phyloP scores from a whole-genome alignment of 2,113 vertebrate genomes.

The Micromys minutus region DNA sequence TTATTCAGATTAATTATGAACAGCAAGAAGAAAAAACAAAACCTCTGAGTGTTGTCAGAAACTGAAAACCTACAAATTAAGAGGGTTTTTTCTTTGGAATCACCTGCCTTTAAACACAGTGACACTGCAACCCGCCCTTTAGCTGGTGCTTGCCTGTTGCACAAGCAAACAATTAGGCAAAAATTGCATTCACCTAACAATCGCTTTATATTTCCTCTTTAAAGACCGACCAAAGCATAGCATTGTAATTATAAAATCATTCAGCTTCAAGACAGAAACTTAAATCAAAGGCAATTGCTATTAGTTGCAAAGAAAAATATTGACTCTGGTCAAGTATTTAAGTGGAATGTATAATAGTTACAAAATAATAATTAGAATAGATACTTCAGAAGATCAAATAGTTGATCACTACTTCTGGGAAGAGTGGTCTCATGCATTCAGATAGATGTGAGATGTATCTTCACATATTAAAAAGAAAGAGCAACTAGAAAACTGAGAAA shows the following conservation, averaged over 20 bases:
- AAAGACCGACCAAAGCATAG: background rate
- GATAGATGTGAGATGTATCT: background rate
- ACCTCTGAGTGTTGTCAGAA: background rate
- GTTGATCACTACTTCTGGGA: background rate
- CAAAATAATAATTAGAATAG: background rate
- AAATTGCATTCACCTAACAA: background rate
- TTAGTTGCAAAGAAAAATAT: background rate
- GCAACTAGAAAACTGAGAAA: background rate
- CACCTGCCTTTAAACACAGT: background rate
- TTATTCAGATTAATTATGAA: background rate
- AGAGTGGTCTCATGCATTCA: background rate
- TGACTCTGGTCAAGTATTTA: background rate
- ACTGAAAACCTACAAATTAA: background rate
- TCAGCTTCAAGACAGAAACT: constrained; percentile 7
- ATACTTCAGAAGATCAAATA: background rate
- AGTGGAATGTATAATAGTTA: background rate
- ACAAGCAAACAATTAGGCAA: constrained; percentile 18
- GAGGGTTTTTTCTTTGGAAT: background rate
- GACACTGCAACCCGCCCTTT: background rate
- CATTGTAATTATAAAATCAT: background rate
- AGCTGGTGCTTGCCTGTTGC: background rate
- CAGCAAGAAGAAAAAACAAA: background rate
- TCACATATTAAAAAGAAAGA: background rate
- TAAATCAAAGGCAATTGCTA: constrained; percentile 15
- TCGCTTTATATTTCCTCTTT: background rate